These are phyloP conservation scores for Carapus acus DNA, from an alignment of 2,797 vertebrate species.

Conservation along the genomic window DNA sequence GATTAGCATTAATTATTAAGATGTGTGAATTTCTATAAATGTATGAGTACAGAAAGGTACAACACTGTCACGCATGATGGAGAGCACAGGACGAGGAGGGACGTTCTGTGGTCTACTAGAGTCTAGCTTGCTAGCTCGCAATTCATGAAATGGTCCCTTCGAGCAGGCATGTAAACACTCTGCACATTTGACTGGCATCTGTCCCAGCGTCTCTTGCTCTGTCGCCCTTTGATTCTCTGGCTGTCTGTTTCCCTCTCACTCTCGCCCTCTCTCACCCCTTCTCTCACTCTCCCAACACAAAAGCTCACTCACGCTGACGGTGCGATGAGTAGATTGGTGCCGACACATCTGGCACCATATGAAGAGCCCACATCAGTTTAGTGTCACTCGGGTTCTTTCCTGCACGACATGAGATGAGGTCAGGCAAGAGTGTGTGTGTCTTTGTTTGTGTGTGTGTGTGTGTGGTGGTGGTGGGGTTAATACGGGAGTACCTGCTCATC, in stretches of 20 bases:
- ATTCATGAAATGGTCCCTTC: slow-evolving; percentile 49
- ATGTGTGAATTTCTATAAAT: background rate
- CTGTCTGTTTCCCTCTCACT: slow-evolving; percentile 2
- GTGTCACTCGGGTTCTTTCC: slow-evolving; percentile 34
- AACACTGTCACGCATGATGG: background rate
- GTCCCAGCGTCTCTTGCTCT: slow-evolving; percentile 8
- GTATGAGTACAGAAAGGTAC: background rate
- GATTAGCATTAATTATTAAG: too few species aligned
- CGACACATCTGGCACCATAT: slow-evolving; percentile 58
- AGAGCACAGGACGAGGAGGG: too few species aligned
- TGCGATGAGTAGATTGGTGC: slow-evolving; percentile 1
- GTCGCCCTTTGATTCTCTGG: slow-evolving; percentile 2
- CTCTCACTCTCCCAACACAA: background rate
- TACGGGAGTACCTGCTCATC: slow-evolving; percentile 13
- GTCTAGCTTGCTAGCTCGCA: slow-evolving; percentile 35
- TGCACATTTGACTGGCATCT: slow-evolving; percentile 30
- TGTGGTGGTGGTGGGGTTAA: slow-evolving; percentile 23
- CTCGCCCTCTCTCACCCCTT: slow-evolving; percentile 1
- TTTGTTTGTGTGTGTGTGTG: slow-evolving; percentile 16
- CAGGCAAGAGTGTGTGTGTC: slow-evolving; percentile 8
- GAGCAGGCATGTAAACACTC: slow-evolving; percentile 37
- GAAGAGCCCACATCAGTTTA: slow-evolving; percentile 50
- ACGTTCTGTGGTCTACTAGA: slow-evolving; percentile 28
- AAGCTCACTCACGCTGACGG: background rate
- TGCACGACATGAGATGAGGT: slow-evolving; percentile 20